phyloP scores from a whole-genome alignment of 2,888 invertebrate genomes.

The Cheilosia variabilis region DNA sequence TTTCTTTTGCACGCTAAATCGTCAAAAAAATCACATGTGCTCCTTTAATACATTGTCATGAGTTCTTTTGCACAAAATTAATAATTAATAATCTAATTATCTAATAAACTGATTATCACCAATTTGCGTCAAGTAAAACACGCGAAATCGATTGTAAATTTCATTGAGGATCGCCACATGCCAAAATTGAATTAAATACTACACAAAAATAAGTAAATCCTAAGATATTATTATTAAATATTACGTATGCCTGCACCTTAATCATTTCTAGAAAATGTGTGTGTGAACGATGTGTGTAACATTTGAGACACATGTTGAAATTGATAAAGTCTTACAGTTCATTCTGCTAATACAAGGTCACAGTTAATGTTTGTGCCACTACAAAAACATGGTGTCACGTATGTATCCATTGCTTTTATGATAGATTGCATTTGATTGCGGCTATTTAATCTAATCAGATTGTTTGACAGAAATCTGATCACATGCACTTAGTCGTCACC shows the following conservation, averaged over 20 bases:
- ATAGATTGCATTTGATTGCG: conserved; percentile 4
- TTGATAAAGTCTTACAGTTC: conserved; percentile 5
- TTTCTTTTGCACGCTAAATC: too few relatives aligned
- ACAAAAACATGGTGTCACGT: not conserved
- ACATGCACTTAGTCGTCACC: not conserved
- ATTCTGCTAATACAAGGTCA: conserved; percentile 5
- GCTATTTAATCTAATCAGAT: conserved; percentile 16
- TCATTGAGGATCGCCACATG: conserved; percentile 3
- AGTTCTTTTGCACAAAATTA: not conserved
- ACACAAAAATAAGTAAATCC: conserved; percentile 23
- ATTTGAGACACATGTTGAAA: conserved; percentile 31
- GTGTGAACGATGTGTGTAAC: conserved; percentile 4
- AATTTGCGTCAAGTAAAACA: conserved; percentile 30
- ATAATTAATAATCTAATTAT: not conserved
- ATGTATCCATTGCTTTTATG: not conserved
- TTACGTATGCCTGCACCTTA: not conserved
- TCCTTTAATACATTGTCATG: not conserved
- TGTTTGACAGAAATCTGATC: conserved; percentile 2
- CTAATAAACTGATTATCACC: conserved; percentile 1
- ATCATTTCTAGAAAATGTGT: not conserved
- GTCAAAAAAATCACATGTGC: too few relatives aligned
- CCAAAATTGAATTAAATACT: conserved; percentile 6
- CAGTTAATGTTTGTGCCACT: too few relatives aligned
- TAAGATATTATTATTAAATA: conserved; percentile 7
- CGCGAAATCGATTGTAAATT: conserved; percentile 9